A percentile compares a stretch with the other conserved stretches of the same genome.
These are phyloP conservation scores for Mobula birostris DNA, from an alignment of 2,113 vertebrate genomes.

Conservation along the genomic window DNA sequence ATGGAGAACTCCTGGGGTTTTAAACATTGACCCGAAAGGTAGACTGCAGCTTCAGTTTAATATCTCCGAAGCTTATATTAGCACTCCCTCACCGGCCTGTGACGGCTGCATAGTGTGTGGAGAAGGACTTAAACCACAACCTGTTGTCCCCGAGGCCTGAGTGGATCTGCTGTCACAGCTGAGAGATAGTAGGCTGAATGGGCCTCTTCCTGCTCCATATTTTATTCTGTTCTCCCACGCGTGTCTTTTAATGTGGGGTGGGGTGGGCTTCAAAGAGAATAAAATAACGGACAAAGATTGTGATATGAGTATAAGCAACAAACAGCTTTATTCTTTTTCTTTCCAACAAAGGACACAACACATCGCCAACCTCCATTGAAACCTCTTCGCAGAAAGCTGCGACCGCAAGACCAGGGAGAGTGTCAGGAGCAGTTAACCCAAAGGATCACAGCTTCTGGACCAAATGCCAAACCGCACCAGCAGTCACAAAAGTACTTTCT, in stretches of 20 bases:
- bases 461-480: slow-evolving; percentile 58
- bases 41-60: not conserved
- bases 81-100: not conserved
- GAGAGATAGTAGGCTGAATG: not conserved
- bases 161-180: not conserved
- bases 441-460: slow-evolving; percentile 48
- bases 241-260: not conserved
- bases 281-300: not conserved
- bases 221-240: not conserved
- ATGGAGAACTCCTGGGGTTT: not conserved
- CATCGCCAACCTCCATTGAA: slow-evolving; percentile 76
- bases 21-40: not conserved
- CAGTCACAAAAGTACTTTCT: slow-evolving; percentile 69
- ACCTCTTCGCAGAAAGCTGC: slow-evolving; percentile 77
- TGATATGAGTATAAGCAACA: not conserved
- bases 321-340: slow-evolving; percentile 38
- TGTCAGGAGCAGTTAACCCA: slow-evolving; percentile 56
- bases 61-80: not conserved
- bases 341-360: slow-evolving; percentile 60
- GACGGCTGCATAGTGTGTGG: not conserved
- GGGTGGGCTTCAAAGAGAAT: not conserved
- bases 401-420: slow-evolving; percentile 70
- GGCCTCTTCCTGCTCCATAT: not conserved
- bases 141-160: too few relatives aligned
- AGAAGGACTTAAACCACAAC: not conserved